phyloP scores from a whole-genome alignment of 1,140 invertebrate species.

The Homarus americanus region DNA sequence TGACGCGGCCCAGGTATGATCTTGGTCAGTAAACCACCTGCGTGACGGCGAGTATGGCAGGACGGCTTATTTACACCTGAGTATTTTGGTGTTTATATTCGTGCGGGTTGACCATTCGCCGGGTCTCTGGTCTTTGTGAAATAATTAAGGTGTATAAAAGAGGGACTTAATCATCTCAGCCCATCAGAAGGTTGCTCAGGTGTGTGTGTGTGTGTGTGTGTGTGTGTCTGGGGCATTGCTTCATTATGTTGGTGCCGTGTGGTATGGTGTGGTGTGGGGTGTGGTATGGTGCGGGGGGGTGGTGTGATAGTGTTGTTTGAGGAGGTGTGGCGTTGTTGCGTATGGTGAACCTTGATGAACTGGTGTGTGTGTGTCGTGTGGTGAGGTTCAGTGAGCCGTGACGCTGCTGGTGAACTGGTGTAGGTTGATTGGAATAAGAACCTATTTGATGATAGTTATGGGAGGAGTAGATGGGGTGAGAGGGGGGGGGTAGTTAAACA shows the following conservation, averaged over 20 bases:
- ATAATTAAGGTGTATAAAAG: slow-evolving; percentile 20
- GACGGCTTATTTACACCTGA: slow-evolving; percentile 19
- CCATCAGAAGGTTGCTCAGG: neutral
- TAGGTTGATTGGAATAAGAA: too few relatives aligned
- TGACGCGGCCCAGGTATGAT: neutral
- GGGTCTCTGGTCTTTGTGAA: slow-evolving; percentile 23
- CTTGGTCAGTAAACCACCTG: neutral
- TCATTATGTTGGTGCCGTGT: too few relatives aligned
- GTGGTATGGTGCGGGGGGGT: too few relatives aligned
- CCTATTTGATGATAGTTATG: too few relatives aligned
- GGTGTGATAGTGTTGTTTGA: too few relatives aligned
- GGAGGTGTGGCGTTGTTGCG: too few relatives aligned
- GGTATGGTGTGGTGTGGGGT: neutral
- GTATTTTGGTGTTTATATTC: slow-evolving; percentile 2
- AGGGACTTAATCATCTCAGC: neutral
- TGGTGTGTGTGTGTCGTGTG: too few relatives aligned
- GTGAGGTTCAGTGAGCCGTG: too few relatives aligned
- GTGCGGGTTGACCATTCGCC: slow-evolving; percentile 11
- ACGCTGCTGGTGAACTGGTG: too few relatives aligned
- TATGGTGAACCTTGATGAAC: too few relatives aligned
- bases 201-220: slow-evolving; percentile 11
- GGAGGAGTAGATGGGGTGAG: too few relatives aligned
- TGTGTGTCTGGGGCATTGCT: neutral
- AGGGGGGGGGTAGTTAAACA: too few relatives aligned
- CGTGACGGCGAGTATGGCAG: neutral